Evolutionary conservation across 2,797 vertebrate genomes (phyloP).

Genomic region (Clarias pachynema): DNA sequence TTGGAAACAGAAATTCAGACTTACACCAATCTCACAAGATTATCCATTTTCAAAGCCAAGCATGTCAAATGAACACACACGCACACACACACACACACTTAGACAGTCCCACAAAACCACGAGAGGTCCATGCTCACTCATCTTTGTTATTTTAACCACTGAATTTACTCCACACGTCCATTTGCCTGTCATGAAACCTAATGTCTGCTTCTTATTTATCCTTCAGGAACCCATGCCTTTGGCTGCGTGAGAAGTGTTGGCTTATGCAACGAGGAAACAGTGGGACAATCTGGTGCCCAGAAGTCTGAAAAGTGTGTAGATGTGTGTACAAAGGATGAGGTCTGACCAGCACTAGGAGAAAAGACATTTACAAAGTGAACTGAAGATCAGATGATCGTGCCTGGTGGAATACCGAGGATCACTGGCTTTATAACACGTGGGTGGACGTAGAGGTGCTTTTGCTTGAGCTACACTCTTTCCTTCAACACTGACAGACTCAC

Average conservation of each 20-base stretch:
- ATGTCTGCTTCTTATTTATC: slow-evolving; percentile 58
- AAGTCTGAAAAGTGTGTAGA: slow-evolving; percentile 43
- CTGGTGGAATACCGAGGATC: slow-evolving; percentile 9
- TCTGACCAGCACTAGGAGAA: slow-evolving; percentile 57
- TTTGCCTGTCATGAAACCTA: slow-evolving; percentile 50
- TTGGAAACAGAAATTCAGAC: neutral
- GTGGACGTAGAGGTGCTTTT: slow-evolving; percentile 64
- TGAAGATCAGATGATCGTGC: slow-evolving; percentile 44
- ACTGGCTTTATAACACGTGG: slow-evolving; percentile 71
- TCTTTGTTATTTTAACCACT: slow-evolving; percentile 8
- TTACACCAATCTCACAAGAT: slow-evolving; percentile 7
- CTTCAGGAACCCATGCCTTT: slow-evolving; percentile 62
- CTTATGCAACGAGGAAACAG: slow-evolving; percentile 43
- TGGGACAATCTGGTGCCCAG: slow-evolving; percentile 33
- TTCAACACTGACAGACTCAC: slow-evolving; percentile 59
- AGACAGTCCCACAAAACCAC: neutral
- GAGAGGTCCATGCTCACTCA: neutral
- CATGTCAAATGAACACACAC: neutral
- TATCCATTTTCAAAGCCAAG: neutral
- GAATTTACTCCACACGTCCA: slow-evolving; percentile 1
- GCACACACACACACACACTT: too few relatives aligned
- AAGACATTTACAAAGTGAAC: slow-evolving; percentile 40
- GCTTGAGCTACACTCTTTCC: slow-evolving; percentile 58
- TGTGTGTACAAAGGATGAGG: slow-evolving; percentile 48
- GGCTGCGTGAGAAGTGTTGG: slow-evolving; percentile 54